These are phyloP conservation scores for Zophobas morio DNA, from an alignment of 1,140 invertebrate genomes.

Conservation along the genomic window DNA sequence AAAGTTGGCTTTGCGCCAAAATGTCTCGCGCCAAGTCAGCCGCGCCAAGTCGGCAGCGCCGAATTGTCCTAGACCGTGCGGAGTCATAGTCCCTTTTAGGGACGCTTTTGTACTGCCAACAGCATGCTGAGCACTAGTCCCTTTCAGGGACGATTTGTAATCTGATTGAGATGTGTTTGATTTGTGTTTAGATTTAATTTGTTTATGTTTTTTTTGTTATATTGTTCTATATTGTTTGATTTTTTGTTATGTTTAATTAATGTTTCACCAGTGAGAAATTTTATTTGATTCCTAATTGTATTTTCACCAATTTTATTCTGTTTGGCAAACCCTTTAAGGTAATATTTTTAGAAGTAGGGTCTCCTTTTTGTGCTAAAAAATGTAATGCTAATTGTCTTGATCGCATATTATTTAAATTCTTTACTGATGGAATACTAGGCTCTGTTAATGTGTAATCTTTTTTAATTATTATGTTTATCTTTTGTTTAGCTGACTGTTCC, in stretches of 20 bases:
- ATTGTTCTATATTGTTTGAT: neutral
- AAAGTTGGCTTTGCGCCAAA: no score
- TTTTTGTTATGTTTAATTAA: no score
- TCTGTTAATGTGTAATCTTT: neutral
- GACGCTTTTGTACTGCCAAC: slow-evolving; percentile 30
- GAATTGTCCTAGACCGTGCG: no score
- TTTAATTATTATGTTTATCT: no score
- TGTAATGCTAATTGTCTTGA: slow-evolving; percentile 33
- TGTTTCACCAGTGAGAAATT: no score
- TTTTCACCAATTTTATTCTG: neutral
- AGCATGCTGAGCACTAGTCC: no score
- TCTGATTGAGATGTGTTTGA: slow-evolving; percentile 17
- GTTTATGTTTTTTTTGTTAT: slow-evolving; percentile 21
- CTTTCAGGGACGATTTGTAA: slow-evolving; percentile 7
- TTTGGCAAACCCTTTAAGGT: slow-evolving; percentile 1
- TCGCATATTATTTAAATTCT: slow-evolving; percentile 36
- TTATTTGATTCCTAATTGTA: no score
- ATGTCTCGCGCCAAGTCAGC: no score
- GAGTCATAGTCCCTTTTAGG: no score
- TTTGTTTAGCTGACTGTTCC: slow-evolving; percentile 17
- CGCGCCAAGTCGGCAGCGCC: no score
- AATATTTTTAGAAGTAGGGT: no score
- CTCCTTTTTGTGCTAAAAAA: slow-evolving; percentile 19
- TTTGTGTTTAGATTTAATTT: slow-evolving; percentile 1
- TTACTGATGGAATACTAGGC: slow-evolving; percentile 29